phyloP scores from a whole-genome alignment of 2,797 vertebrate species.

The Galago senegalensis region DNA sequence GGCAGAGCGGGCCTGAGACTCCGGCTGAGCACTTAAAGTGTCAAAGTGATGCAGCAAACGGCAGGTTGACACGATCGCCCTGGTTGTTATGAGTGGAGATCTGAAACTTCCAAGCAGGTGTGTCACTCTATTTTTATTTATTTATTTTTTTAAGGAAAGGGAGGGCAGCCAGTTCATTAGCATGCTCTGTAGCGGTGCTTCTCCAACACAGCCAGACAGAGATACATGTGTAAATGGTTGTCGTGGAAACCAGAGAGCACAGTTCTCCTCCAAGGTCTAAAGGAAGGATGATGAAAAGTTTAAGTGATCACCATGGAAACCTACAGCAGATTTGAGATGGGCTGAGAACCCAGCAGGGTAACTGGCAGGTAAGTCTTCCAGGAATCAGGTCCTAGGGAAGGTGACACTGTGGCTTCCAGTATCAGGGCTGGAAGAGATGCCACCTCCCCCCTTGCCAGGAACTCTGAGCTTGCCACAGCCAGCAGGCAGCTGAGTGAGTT shows the following conservation, averaged over 20 bases:
- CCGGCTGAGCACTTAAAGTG: background rate
- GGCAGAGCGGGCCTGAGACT: background rate
- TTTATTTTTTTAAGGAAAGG: conserved; percentile 51
- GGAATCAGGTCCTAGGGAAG: conserved; percentile 12
- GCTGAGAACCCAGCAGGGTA: conserved; percentile 55
- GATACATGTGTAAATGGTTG: conserved; percentile 85
- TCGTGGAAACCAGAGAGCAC: conserved; percentile 86
- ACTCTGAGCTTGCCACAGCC: background rate
- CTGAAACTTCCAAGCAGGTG: conserved; percentile 69
- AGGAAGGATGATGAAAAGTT: conserved; percentile 88
- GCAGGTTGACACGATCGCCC: background rate
- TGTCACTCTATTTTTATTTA: conserved; percentile 68
- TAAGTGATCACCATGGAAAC: conserved; percentile 90
- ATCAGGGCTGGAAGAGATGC: background rate
- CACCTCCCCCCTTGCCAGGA: background rate
- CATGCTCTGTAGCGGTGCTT: conserved; percentile 73
- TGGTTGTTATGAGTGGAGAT: conserved; percentile 41
- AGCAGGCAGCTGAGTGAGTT: background rate
- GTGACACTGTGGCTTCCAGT: background rate
- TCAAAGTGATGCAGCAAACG: background rate
- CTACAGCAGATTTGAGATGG: conserved; percentile 77
- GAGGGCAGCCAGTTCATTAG: conserved; percentile 81
- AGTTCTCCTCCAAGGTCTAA: conserved; percentile 85
- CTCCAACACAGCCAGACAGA: conserved; percentile 83
- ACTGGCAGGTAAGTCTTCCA: conserved; percentile 64